These are phyloP conservation scores for Caenorhabditis imperialis DNA, from an alignment of 2,888 invertebrate species.

Conservation along the genomic window DNA sequence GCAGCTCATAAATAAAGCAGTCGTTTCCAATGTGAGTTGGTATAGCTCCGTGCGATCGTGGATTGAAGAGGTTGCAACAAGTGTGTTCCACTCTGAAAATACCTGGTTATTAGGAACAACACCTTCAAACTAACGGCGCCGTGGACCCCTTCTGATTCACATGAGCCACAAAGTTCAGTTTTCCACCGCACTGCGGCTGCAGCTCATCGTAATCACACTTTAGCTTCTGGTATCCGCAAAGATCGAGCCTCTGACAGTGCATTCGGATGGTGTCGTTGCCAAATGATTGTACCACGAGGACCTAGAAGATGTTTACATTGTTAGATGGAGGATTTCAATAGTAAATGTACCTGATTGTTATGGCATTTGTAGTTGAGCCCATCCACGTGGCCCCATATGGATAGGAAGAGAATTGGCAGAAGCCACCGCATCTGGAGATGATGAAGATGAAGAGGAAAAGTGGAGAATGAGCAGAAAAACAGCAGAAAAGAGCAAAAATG, in stretches of 20 bases:
- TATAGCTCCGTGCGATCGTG: slow-evolving; percentile 61
- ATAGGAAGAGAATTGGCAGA: slow-evolving; percentile 51
- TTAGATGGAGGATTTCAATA: too few species aligned
- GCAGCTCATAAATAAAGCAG: slow-evolving; percentile 77
- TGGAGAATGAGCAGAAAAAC: slow-evolving; percentile 7
- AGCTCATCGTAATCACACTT: slow-evolving; percentile 75
- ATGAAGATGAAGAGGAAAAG: too few species aligned
- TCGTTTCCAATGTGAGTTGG: slow-evolving; percentile 75
- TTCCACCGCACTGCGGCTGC: slow-evolving; percentile 76
- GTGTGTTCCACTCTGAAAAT: slow-evolving; percentile 73
- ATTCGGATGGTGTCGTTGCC: slow-evolving; percentile 78
- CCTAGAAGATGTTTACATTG: slow-evolving; percentile 60
- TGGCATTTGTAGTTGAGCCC: slow-evolving; percentile 63
- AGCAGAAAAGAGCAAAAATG: background rate
- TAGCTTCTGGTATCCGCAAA: slow-evolving; percentile 75
- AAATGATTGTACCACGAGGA: slow-evolving; percentile 76
- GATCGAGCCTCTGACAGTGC: slow-evolving; percentile 77
- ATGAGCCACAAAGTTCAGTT: slow-evolving; percentile 76
- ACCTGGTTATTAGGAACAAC: background rate
- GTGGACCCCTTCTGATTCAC: slow-evolving; percentile 72
- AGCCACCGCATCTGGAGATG: slow-evolving; percentile 64
- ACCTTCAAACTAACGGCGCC: slow-evolving; percentile 67
- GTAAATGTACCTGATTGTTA: slow-evolving; percentile 59
- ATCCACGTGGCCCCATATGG: slow-evolving; percentile 19
- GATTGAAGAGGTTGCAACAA: slow-evolving; percentile 73